These are phyloP conservation scores for Heteropelma amictum DNA, from an alignment of 2,888 invertebrate species.

Conservation along the genomic window DNA sequence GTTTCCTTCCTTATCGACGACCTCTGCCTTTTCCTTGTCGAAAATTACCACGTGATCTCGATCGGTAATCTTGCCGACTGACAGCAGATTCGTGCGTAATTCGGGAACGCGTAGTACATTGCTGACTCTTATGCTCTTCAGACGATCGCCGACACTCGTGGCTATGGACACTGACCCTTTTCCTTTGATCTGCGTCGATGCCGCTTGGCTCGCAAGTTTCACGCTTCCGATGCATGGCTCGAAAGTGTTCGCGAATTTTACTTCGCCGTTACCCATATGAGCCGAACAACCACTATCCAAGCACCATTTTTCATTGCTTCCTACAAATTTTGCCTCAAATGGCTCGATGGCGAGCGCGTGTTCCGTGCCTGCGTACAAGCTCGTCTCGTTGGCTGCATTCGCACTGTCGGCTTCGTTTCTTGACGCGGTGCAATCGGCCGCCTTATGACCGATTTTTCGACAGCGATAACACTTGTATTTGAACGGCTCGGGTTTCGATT, in stretches of 20 bases:
- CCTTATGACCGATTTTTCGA: neutral
- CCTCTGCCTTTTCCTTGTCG: neutral
- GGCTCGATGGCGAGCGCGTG: no score
- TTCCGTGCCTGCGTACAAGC: neutral
- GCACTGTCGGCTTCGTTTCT: neutral
- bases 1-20: neutral
- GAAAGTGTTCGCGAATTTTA: neutral
- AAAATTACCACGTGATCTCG: neutral
- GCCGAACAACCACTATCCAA: no score
- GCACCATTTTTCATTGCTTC: no score
- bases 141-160: neutral
- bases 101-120: neutral
- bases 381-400: neutral
- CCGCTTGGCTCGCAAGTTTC: neutral
- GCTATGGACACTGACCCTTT: neutral
- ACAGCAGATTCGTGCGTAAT: neutral
- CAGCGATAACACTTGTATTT: neutral
- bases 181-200: neutral
- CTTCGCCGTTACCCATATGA: neutral
- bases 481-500: neutral
- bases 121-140: neutral
- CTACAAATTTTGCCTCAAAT: no score
- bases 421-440: no score
- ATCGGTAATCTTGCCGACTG: neutral
- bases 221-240: neutral